Conservation (phyloP, 2,113 vertebrate genomes). For the Crocuta crocuta region DNA sequence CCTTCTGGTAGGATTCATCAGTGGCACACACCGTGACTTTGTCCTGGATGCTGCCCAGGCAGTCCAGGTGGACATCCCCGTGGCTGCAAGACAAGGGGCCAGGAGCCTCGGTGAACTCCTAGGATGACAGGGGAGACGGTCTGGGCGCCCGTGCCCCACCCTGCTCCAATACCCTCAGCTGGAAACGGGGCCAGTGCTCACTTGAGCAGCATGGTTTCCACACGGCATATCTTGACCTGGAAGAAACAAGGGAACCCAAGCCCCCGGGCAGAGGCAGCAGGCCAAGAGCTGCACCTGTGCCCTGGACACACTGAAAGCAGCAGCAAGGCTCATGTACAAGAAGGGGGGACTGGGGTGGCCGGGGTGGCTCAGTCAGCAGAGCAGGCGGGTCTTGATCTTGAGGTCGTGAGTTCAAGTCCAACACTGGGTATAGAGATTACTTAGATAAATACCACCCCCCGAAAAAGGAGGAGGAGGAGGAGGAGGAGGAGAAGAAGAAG, state of each 20-base stretch:
- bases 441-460: background rate
- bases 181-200: background rate
- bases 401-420: background rate
- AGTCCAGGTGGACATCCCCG: slow-evolving; percentile 95
- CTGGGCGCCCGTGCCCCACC: fast-evolving
- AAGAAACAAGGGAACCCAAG: background rate
- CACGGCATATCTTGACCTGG: background rate
- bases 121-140: background rate
- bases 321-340: background rate
- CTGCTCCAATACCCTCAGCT: no score
- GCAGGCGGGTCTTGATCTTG: background rate
- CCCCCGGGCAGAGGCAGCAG: background rate
- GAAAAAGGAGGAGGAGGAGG: no score
- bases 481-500: background rate
- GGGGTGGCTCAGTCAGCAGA: background rate
- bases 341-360: background rate
- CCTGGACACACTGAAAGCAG: background rate
- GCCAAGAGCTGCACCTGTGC: background rate
- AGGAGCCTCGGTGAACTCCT: background rate
- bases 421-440: background rate
- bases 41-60: slow-evolving; percentile 97
- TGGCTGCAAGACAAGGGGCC: slow-evolving; percentile 86
- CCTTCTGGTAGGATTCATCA: slow-evolving; percentile 98
- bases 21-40: slow-evolving; percentile 99
- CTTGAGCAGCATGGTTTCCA: background rate